Base-by-base conservation (phyloP, 2,888 invertebrate species). In the Orthosia incerta region DNA sequence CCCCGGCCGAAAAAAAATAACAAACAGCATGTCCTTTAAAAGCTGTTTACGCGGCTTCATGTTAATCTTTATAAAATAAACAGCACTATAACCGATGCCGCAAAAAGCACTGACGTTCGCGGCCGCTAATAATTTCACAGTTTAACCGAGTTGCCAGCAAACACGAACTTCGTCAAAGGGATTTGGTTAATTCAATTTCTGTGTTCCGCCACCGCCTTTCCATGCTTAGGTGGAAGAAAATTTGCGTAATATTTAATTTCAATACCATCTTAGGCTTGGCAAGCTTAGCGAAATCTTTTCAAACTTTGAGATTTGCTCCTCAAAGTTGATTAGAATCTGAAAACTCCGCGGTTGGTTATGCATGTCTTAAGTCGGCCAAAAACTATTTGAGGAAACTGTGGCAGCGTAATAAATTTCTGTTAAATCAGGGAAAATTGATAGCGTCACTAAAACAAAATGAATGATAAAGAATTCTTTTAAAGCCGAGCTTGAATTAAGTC, bases 111-210 rank as follows among this genome's bases (percentile, higher is more conserved):
- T 83, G 83, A 84, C 88, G 87, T 86, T 86, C 77, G 87, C 87
- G 87, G 88, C 87, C 87, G 74, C 88, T 92, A 92, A 93, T 92
- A 93, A 93, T 91, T 93, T 91, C 88, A 79, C 91, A 90, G 90
- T 90, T 90, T 88, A 92, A 88, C 91, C 87, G 79, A 91, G 91
- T 90, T 91, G 90, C 89, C 83, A 80, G 88, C 91, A 93, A 93
- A 93, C 92, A 92, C 88, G 86, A 94, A 94, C 89, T 94, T 92
- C 90, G 90, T 93, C 93, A 93, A 93, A 93, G 92, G 92, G 93
- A 92, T 92, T 92, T 91, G 89, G 91, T 91, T 94, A 93, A 94
- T 94, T 94, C 91, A 93, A 93, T 94, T 93, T 92, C 90, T 88
- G 90, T 93, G 93, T 93, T 93, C 92, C 89, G 86, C 89, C 90